phyloP scores from a whole-genome alignment of 2,797 vertebrate genomes.

The Sebastolobus altivelis region DNA sequence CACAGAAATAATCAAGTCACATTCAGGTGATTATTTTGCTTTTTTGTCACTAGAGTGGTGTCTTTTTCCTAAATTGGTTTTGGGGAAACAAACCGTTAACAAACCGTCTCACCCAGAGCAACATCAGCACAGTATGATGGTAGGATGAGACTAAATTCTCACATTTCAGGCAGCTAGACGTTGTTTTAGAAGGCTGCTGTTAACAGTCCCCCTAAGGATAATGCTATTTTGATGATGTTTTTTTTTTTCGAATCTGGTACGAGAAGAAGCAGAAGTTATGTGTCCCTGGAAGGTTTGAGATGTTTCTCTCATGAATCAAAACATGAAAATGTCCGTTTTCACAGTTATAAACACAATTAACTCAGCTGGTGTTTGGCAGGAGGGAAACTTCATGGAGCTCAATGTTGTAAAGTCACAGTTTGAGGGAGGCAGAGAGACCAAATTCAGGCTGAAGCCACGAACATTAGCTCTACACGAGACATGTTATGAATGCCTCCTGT shows the following conservation, averaged over 20 bases:
- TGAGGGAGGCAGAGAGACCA: not conserved
- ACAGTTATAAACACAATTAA: slow-evolving; percentile 19
- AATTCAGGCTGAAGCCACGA: not conserved
- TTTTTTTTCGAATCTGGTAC: slow-evolving; percentile 4
- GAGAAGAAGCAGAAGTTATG: slow-evolving; percentile 13
- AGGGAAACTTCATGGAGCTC: not conserved
- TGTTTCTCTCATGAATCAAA: slow-evolving; percentile 33
- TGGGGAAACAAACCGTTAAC: not conserved
- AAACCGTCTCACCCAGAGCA: not conserved
- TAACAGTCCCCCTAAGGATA: not conserved
- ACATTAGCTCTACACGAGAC: not conserved
- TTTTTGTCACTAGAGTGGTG: not conserved
- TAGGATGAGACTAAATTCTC: not conserved
- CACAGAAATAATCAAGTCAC: not conserved
- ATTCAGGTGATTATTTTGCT: not conserved
- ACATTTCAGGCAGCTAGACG: not conserved
- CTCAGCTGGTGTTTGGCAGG: slow-evolving; percentile 23
- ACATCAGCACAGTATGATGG: not conserved
- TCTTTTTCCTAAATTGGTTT: not conserved
- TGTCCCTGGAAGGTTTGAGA: not conserved
- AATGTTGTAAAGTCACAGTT: not conserved
- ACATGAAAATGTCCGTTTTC: not conserved
- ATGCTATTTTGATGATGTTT: slow-evolving; percentile 13
- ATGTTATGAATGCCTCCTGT: not conserved
- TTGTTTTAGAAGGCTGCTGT: slow-evolving; percentile 7